Evolutionary conservation across 2,113 vertebrate genomes (phyloP).

Genomic region (Edolisoma coerulescens): DNA sequence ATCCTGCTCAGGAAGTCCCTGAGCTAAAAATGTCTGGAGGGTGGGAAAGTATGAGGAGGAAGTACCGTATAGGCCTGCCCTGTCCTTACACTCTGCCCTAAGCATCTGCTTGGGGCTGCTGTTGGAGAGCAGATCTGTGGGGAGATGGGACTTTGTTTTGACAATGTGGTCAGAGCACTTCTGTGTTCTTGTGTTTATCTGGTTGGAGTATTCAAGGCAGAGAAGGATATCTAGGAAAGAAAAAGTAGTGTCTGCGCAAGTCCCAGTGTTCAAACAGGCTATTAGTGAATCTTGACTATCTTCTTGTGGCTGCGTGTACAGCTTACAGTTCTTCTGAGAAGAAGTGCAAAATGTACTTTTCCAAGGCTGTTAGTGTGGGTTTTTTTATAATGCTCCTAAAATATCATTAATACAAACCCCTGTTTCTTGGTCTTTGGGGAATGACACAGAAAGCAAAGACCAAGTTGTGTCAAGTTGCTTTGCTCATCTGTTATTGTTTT

Average conservation of each 20-base stretch:
- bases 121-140: neutral
- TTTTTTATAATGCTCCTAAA: neutral
- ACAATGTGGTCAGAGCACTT: neutral
- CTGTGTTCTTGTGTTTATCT: neutral
- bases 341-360: neutral
- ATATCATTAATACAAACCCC: neutral
- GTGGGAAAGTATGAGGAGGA: constrained; percentile 52
- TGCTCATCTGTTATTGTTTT: neutral
- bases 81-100: neutral
- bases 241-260: neutral
- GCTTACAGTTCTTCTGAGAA: neutral
- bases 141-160: neutral
- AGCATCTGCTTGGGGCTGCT: neutral
- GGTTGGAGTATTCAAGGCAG: neutral
- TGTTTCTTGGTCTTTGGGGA: neutral
- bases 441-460: neutral
- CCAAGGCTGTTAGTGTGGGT: neutral
- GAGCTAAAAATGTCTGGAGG: constrained; percentile 50
- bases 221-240: neutral
- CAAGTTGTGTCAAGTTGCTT: neutral
- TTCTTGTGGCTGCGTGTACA: neutral
- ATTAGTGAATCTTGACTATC: neutral
- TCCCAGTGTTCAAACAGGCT: neutral
- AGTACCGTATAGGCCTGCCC: neutral
- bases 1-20: constrained; percentile 43